Percentiles rank a stretch among this genome's conserved stretches.
These are phyloP conservation scores for Rhorus exstirpatorius DNA, from an alignment of 2,888 invertebrate genomes.

Conservation along the genomic window DNA sequence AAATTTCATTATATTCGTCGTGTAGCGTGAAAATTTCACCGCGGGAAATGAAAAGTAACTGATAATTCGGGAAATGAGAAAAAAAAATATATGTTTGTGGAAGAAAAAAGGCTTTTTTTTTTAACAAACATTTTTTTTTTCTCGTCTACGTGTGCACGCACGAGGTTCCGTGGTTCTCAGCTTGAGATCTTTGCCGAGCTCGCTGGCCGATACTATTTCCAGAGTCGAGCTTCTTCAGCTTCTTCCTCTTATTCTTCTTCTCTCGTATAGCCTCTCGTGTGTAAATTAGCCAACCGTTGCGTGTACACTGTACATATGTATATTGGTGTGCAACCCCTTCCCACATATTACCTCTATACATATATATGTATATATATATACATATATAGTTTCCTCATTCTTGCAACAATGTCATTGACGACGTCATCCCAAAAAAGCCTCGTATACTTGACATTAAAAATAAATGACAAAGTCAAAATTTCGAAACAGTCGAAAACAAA, in stretches of 20 bases:
- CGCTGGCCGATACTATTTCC: slow-evolving; percentile 75
- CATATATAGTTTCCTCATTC: slow-evolving; percentile 31
- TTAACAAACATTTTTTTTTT: no score
- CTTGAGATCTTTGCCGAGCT: slow-evolving; percentile 72
- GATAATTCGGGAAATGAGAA: background rate
- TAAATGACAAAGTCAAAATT: background rate
- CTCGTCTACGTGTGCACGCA: no score
- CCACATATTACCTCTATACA: slow-evolving; percentile 12
- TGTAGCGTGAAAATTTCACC: no score
- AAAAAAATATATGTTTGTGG: background rate
- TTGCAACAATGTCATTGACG: slow-evolving; percentile 54
- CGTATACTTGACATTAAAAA: slow-evolving; percentile 24
- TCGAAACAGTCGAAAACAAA: slow-evolving; percentile 3
- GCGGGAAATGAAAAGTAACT: no score
- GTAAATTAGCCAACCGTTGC: slow-evolving; percentile 67
- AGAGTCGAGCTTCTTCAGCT: slow-evolving; percentile 69
- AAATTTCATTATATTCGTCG: no score
- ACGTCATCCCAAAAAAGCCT: slow-evolving; percentile 49
- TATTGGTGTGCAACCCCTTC: slow-evolving; percentile 17
- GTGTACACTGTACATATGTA: slow-evolving; percentile 51
- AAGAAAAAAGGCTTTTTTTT: slow-evolving; percentile 27
- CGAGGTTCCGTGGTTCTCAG: slow-evolving; percentile 52
- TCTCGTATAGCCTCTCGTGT: slow-evolving; percentile 59
- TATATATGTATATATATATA: slow-evolving; percentile 6
- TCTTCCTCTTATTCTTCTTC: slow-evolving; percentile 56